Conservation (phyloP, 1,140 invertebrate species). For the Aleiodes sp. region DNA sequence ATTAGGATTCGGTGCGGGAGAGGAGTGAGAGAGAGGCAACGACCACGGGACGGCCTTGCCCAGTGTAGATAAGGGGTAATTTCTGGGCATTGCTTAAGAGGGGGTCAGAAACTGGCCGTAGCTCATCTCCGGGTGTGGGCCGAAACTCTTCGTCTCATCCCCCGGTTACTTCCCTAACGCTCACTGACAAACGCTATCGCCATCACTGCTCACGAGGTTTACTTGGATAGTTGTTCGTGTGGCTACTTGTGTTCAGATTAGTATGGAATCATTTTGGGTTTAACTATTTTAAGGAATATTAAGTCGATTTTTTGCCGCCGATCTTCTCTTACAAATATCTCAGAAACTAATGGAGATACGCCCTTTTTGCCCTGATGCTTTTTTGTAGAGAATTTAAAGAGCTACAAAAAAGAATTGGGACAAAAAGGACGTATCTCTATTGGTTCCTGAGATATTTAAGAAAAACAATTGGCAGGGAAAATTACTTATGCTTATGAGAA, state of each 20-base stretch:
- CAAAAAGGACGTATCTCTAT: too few relatives aligned
- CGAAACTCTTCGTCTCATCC: conserved; percentile 31
- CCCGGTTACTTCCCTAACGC: not conserved
- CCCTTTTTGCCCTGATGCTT: too few relatives aligned
- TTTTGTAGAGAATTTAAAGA: too few relatives aligned
- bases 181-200: too few relatives aligned
- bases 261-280: not conserved
- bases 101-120: conserved; percentile 60
- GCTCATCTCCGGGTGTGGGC: conserved; percentile 55
- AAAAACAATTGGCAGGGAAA: too few relatives aligned
- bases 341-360: too few relatives aligned
- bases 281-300: not conserved
- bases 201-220: not conserved
- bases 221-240: not conserved
- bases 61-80: conserved; percentile 60
- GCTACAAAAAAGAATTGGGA: too few relatives aligned
- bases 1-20: conserved; percentile 57
- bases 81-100: conserved; percentile 50
- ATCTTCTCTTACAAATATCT: too few relatives aligned
- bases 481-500: too few relatives aligned
- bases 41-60: conserved; percentile 44
- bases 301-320: too few relatives aligned
- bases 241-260: not conserved
- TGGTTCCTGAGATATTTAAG: too few relatives aligned
- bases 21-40: not conserved